Base-by-base conservation (phyloP, 1,140 invertebrate genomes). In the Daktulosphaira vitifoliae region DNA sequence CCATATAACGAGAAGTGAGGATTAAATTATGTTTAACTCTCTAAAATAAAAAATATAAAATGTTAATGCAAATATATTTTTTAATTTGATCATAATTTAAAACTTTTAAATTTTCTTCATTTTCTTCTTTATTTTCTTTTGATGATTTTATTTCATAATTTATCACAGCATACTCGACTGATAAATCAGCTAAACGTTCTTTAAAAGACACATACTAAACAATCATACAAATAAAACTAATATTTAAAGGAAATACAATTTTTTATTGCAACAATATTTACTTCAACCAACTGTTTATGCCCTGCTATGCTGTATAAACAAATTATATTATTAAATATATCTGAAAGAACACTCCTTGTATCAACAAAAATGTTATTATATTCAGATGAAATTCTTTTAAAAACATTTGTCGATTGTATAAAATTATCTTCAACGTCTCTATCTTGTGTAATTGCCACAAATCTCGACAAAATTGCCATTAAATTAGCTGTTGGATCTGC, bases 391-490 rank as follows among this genome's bases (percentile, higher is more conserved):
- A 48, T 33, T 48, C 25, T 15, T 26, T 33, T 46, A 5, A 18
- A 46, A 18, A 29, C 13, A 46, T 8, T 20, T 20, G 7, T 16
- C 3, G 22, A 11, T 25, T 33, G 16, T 7, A 33, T 33, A n/a
- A n/a, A n/a, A 20, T 16, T 5, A 11, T 1, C 16, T 8, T 59
- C 46, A 18, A 39, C 54, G 29, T 46, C 46, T 46, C 54, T 62
- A 11, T 46, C 25, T 15, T 44, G 38, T 6, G 25, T 25, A 16
- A 44, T 44, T 29, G 22, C 25, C 25, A 62, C 29, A 0, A 62
- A 26, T 46, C 54, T 46, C 15, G 25, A 26, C 18, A 62, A 62
- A 29, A 62, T 11, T 11, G 39, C 18, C 42, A 62, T 62, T 16
- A 62, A 48, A 46, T 25, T 39, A 20, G 42, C n/a, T 1, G 39